Base-by-base conservation (phyloP, 2,888 invertebrate species). In the Teinopalpus imperialis region DNA sequence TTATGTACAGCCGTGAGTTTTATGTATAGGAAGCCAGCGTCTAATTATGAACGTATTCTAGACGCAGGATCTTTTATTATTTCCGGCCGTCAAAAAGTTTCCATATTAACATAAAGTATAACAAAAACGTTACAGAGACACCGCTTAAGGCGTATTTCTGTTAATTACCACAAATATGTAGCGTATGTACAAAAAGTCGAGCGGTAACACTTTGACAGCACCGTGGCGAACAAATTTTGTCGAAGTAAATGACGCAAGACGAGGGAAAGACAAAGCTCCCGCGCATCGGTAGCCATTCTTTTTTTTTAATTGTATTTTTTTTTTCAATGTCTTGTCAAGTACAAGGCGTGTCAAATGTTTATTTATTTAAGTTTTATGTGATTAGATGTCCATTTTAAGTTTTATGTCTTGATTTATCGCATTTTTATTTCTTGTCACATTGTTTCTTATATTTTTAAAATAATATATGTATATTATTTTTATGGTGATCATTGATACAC, bases 91-190 rank as follows among this genome's bases (percentile, higher is more conserved):
- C 41, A 61, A 74, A 76, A 74, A 78, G 51, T 42, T 35, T 36
- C 54, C 53, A 59, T 35, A 32, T 37, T 9, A 39, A 7, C 20
- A 31, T 44, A 13, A 2, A 13, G 23, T 12, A n/a, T 13, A 9
- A 29, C 20, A 42, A 44, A 44, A 66, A 53, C 58, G 53, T 42
- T 13, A 31, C 27, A 32, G 30, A 31, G 37, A 23, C 18, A 26
- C 69, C 74, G 75, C 62, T 56, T 49, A 43, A 54, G 66, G 60
- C 66, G 69, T 72, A 66, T 66, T 63, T 69, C 75, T 78, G 82
- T 79, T 86, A 85, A 85, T 85, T 83, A 83, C 81, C 71, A 63
- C 77, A 82, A 82, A 83, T 83, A 82, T 81, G 77, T 57, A 52
- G 45, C 41, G 45, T 53, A 48, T 52, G 44, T 52, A 48, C 43